Conservation (phyloP, 2,113 vertebrate genomes). For the Brachirus orientalis region DNA sequence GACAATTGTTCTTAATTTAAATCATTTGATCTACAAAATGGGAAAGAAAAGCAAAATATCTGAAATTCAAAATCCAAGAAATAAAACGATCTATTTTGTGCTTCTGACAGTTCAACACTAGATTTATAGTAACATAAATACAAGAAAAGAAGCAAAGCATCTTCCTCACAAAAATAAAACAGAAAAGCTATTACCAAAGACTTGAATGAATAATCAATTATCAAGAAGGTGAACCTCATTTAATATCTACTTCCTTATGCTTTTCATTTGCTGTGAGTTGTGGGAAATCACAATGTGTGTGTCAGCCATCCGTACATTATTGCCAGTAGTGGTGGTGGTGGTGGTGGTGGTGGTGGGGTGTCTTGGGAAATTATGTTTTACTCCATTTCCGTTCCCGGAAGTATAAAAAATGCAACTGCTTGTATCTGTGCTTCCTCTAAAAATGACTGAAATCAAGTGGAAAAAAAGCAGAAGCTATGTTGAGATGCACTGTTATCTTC, state of each 20-base stretch:
- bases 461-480: slow-evolving; percentile 54
- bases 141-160: too few species aligned
- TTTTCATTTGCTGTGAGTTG: too few species aligned
- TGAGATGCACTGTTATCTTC: slow-evolving; percentile 35
- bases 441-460: slow-evolving; percentile 34
- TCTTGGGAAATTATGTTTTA: slow-evolving; percentile 66
- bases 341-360: not conserved
- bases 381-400: slow-evolving; percentile 56
- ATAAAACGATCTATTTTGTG: not conserved
- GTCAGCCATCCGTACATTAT: slow-evolving; percentile 7
- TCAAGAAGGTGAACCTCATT: not conserved
- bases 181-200: too few species aligned
- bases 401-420: slow-evolving; percentile 28
- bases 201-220: not conserved
- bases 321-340: not conserved
- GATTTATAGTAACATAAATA: not conserved
- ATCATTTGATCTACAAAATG: too few species aligned
- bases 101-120: not conserved
- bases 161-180: too few species aligned
- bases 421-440: slow-evolving; percentile 60
- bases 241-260: not conserved
- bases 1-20: too few species aligned
- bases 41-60: too few species aligned
- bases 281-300: slow-evolving; percentile 17
- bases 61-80: too few species aligned